These are phyloP conservation scores for Calephelis perditalis DNA, from an alignment of 2,888 invertebrate genomes.

Conservation along the genomic window DNA sequence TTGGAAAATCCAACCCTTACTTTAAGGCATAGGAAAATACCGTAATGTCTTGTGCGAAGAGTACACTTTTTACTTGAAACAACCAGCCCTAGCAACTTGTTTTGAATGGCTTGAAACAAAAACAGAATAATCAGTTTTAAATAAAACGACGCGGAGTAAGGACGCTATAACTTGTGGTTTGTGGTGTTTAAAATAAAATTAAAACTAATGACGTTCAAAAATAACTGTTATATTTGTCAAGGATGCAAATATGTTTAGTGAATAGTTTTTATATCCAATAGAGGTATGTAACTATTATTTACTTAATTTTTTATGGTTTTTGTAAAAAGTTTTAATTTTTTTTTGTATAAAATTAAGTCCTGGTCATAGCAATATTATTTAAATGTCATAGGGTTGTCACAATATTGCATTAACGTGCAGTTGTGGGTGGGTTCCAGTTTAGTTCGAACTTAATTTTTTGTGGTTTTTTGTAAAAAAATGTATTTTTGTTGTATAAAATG, in stretches of 20 bases:
- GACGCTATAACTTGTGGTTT: background rate
- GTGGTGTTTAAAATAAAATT: background rate
- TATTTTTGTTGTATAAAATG: background rate
- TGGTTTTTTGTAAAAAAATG: background rate
- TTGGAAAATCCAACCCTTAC: background rate
- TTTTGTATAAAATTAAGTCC: no score
- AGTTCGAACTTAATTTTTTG: background rate
- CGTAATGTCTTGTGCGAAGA: background rate
- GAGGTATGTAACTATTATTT: background rate
- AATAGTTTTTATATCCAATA: background rate
- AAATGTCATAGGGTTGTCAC: no score
- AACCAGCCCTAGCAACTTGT: constrained; percentile 3
- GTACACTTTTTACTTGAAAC: background rate
- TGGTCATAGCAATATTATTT: background rate
- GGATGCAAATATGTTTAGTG: background rate
- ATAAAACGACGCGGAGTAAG: constrained; percentile 1
- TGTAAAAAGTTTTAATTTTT: background rate
- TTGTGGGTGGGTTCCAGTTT: no score
- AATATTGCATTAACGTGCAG: no score
- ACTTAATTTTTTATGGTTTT: background rate
- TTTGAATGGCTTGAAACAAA: constrained; percentile 2
- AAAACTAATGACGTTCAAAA: no score
- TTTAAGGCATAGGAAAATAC: background rate
- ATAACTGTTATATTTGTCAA: background rate
- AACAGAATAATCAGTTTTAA: constrained; percentile 5